phyloP scores from a whole-genome alignment of 2,888 invertebrate genomes.

The Notodonta dromedarius region DNA sequence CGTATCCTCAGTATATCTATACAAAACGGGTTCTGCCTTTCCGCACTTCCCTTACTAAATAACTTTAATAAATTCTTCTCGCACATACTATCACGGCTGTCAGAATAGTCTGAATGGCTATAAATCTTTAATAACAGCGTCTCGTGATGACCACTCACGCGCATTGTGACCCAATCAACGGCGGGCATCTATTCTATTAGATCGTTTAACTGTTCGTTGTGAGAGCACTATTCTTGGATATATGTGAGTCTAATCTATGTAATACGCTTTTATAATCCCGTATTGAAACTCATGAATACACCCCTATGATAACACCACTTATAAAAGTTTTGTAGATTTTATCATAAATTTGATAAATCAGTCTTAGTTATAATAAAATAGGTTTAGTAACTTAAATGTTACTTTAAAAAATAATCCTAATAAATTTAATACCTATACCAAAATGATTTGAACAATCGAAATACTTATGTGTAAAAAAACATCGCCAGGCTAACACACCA shows the following conservation, averaged over 20 bases:
- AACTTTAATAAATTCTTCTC: too few species aligned
- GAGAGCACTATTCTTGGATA: conserved; percentile 43
- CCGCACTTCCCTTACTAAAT: background rate
- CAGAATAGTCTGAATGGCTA: background rate
- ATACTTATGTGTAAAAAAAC: too few species aligned
- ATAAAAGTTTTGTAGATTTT: too few species aligned
- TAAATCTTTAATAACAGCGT: conserved; percentile 12
- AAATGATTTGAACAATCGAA: too few species aligned
- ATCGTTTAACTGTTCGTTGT: conserved; percentile 69
- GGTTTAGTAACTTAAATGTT: too few species aligned
- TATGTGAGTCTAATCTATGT: conserved; percentile 17
- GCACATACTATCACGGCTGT: background rate
- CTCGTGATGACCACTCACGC: conserved; percentile 51
- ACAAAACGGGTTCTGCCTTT: background rate
- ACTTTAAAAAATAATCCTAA: too few species aligned
- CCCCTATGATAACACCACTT: background rate
- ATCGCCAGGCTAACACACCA: too few species aligned
- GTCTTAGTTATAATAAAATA: too few species aligned
- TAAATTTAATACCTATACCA: too few species aligned
- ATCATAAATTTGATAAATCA: too few species aligned
- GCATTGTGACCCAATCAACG: conserved; percentile 77
- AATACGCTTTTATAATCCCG: background rate
- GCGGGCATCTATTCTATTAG: conserved; percentile 68
- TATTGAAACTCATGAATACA: background rate
- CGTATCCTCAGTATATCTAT: too few species aligned